Conservation (phyloP, 2,888 invertebrate genomes). For the Hofmannophila pseudospretella region DNA sequence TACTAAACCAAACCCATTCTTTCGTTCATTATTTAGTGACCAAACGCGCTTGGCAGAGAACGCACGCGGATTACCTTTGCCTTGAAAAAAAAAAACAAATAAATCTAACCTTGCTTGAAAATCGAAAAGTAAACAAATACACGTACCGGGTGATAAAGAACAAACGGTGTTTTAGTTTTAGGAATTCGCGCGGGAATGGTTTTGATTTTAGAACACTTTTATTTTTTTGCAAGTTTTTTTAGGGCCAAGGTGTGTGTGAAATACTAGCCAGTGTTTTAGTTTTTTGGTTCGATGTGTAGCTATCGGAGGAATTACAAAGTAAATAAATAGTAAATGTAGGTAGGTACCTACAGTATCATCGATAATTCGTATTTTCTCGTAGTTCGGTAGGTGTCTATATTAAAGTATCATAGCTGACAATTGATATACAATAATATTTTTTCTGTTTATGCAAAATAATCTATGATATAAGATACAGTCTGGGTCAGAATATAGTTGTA, state of each 20-base stretch:
- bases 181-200: conserved; percentile 3
- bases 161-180: conserved; percentile 5
- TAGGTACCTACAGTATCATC: no score
- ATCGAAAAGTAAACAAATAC: conserved; percentile 19
- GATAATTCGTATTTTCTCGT: no score
- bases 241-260: neutral
- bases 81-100: conserved; percentile 4
- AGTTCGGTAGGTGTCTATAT: no score
- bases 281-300: no score
- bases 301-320: no score
- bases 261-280: neutral
- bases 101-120: conserved; percentile 10
- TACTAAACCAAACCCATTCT: conserved; percentile 1
- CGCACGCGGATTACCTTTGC: conserved; percentile 5
- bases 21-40: conserved; percentile 13
- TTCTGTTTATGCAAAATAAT: no score
- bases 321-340: no score
- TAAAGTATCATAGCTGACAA: no score
- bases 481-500: no score
- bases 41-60: conserved; percentile 7
- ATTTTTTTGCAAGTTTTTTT: conserved; percentile 3
- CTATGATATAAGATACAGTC: no score
- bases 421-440: no score
- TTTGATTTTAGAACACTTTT: conserved; percentile 2
- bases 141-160: conserved; percentile 14